These are phyloP conservation scores for Melanotaenia nigrans DNA, from an alignment of 2,797 vertebrate genomes.

Conservation along the genomic window DNA sequence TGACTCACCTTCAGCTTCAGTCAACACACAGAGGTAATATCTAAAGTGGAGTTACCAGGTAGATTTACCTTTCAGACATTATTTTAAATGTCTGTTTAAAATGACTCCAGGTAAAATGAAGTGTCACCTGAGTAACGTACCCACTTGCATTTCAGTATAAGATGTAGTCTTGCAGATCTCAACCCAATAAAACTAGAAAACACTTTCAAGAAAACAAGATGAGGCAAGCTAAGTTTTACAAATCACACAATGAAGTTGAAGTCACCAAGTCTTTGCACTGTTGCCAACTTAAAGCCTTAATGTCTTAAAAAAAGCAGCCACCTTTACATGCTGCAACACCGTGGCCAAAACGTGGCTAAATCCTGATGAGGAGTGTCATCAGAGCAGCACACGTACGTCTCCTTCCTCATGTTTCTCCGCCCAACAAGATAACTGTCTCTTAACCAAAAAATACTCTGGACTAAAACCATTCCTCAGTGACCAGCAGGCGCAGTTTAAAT, in stretches of 20 bases:
- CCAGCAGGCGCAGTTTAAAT: no score
- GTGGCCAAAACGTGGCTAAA: no score
- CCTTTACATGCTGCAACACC: no score
- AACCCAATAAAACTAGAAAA: background rate
- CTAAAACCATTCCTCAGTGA: no score
- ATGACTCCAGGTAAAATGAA: background rate
- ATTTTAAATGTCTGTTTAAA: background rate
- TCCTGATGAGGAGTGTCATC: no score
- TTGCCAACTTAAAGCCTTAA: no score
- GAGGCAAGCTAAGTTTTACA: background rate
- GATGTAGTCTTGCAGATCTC: background rate
- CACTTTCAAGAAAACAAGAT: background rate
- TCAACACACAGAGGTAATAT: background rate
- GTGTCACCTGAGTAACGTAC: background rate
- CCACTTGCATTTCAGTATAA: background rate
- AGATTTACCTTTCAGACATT: background rate
- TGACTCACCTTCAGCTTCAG: background rate
- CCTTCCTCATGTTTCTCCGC: no score
- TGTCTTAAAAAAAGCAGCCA: no score
- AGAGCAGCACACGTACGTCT: no score
- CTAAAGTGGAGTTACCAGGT: background rate
- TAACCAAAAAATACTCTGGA: no score
- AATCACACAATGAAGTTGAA: background rate
- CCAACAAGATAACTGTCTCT: no score
- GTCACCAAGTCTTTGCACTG: no score